A percentile compares a stretch with the other conserved stretches of the same genome.
These are phyloP conservation scores for Porites divaricata DNA, from an alignment of 92 coral and sea anemone species.

Conservation along the genomic window DNA sequence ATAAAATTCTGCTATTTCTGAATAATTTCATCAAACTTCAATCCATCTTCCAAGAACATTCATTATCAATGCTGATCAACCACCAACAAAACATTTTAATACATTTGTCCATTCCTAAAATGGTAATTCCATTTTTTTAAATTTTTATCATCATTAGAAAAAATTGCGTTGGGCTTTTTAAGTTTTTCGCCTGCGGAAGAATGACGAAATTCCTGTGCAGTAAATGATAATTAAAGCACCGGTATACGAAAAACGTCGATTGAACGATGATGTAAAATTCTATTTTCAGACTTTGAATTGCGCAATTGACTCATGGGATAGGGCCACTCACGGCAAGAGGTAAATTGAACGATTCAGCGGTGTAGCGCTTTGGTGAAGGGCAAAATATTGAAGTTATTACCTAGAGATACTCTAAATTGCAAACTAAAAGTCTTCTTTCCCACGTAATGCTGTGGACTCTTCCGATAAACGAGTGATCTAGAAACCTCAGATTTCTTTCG, in stretches of 20 bases:
- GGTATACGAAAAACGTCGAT: neutral
- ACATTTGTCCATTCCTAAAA: too few species aligned
- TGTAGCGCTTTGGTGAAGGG: neutral
- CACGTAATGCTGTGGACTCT: neutral
- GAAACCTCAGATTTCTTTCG: neutral
- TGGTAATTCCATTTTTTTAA: too few species aligned
- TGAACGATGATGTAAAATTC: slow-evolving; percentile 29
- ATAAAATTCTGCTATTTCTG: too few species aligned
- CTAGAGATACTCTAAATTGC: neutral
- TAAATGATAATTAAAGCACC: neutral
- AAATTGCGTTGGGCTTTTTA: neutral
- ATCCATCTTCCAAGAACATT: too few species aligned
- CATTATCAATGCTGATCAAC: too few species aligned
- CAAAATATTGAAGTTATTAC: neutral
- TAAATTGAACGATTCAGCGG: neutral
- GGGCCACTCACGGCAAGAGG: neutral
- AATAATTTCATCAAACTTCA: too few species aligned
- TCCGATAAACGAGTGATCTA: neutral
- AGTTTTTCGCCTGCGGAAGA: neutral
- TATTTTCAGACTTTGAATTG: slow-evolving; percentile 3
- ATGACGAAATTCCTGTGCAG: neutral
- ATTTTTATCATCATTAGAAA: too few species aligned
- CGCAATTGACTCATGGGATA: neutral
- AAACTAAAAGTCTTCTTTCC: neutral
- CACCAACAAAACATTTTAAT: too few species aligned